Evolutionary conservation across 2,797 vertebrate species (phyloP), one percentile per base, ranked within the genome.

Genomic region (Chaetophractus vellerosus): DNA sequence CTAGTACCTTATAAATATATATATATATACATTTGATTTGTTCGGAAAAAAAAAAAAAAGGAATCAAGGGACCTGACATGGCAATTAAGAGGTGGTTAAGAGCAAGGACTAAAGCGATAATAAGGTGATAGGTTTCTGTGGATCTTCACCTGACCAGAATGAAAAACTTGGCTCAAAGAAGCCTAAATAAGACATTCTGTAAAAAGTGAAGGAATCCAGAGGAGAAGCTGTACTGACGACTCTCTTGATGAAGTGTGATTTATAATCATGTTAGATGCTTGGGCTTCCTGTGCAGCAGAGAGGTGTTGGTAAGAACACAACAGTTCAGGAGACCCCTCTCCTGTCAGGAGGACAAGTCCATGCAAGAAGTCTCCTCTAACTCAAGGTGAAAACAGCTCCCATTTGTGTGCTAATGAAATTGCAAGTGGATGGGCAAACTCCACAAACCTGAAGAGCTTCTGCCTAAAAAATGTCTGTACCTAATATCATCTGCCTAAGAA

Each of bases 401-500:
- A 23, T 7, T 41, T 72, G 28, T 23, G 38, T 71, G 33, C 59
- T 28, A 33, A 24, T 41, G 28, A 85, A 74, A 50, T 6, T 36
- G 26, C 48, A 84, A 45, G 3, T 66, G 21, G 78, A 26, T 45
- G 8, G 69, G 78, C 96, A 72, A 94, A 45, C 83, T 63, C 75
- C 18, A 78, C 24, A 14, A 50, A 19, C 19, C 83, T 28, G 0
- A 75, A 7, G 3, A 68, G 78, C 55, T 2, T 26, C 91, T 48
- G 38, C 55, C 66, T 64, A 6, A 85, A 72, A 95, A 97, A 88
- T 52, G 68, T 69, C 6, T 55, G 23, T 24, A 3, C 36, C 50
- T 16, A 2, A 23, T 94, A 96, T 90, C 1, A 3, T 26, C 91
- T 48, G 38, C 55, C 66, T 63, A 6, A 85, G 28, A 95, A 97